Conservation (phyloP, 53 echinoderm and acorn worm genomes). For the Henricia sp. region DNA sequence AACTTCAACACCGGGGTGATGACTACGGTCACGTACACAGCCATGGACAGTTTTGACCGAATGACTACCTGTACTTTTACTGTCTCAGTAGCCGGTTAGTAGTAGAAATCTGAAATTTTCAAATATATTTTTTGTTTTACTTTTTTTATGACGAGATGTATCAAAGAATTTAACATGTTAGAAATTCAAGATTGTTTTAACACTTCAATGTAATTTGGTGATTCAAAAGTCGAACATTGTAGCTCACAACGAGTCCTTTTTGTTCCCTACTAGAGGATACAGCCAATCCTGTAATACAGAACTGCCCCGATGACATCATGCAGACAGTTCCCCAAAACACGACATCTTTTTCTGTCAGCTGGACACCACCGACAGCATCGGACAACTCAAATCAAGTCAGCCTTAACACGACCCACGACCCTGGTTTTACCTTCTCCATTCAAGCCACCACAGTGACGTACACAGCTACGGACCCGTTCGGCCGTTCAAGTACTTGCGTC, state of each 20-base stretch:
- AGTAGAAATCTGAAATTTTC: too few species aligned
- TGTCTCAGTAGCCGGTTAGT: constrained; percentile 65
- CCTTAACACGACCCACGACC: constrained; percentile 24
- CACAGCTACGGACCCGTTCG: constrained; percentile 53
- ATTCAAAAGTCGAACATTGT: too few species aligned
- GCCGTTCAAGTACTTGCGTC: constrained; percentile 22
- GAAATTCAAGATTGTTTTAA: too few species aligned
- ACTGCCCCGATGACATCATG: constrained; percentile 2
- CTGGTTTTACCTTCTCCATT: constrained; percentile 46
- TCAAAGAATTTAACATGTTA: not conserved
- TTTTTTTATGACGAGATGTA: not conserved
- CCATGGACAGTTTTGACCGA: constrained; percentile 18
- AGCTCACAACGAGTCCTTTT: not conserved
- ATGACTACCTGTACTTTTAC: constrained; percentile 20
- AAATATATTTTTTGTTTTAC: too few species aligned
- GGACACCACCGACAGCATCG: constrained; percentile 8
- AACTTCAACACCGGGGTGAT: constrained; percentile 38
- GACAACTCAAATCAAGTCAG: constrained; percentile 58
- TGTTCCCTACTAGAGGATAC: not conserved
- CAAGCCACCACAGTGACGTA: constrained; percentile 52
- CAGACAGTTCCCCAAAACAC: not conserved
- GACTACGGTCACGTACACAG: constrained; percentile 33
- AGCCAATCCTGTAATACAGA: constrained; percentile 8
- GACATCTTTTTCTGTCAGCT: not conserved
- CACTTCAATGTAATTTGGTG: too few species aligned